Evolutionary conservation across 2,888 invertebrate species (phyloP), one percentile per base, ranked within the genome.

Genomic region (Drosophila anceps): DNA sequence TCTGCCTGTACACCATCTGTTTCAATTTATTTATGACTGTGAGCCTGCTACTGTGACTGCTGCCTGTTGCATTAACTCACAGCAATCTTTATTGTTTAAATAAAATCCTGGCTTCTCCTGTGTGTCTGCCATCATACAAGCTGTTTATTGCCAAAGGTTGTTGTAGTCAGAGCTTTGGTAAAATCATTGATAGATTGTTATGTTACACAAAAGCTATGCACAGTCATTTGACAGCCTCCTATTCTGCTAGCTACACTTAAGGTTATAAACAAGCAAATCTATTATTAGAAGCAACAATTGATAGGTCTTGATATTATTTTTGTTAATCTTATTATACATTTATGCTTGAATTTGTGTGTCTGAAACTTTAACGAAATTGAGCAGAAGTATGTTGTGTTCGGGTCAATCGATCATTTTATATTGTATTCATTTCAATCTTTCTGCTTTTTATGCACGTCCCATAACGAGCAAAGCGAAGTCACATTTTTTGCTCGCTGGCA

Each of bases 401-500:
- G 24, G 24, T 41, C 55, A 70, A 68, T 75, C 82, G 50, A 71
- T 75, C 76, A 79, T 60, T 59, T 65, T 24, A 6, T 13, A 27
- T 18, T 53, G 20, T 6, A 15, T 53, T 24, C 24, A 27, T 31
- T 70, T 27, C n/a, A 24, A 12, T 44, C 10, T 12, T 44, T 35
- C 27, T 1, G 5, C 5, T 55, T 58, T n/a, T 58, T 58, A 46
- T 54, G 55, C 18, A 33, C 46, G 46, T 9, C 15, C 41, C 50
- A 50, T 29, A 41, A 57, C 55, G 62, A 54, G 35, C 29, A 29
- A 46, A 51, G 39, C 20, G 29, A 43, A 55, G 27, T 15, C 13
- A 55, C 35, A n/a, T 4, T 41, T 46, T 33, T 13, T n/a, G 10
- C 1, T 10, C 10, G 18, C 20, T 18, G 51, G 24, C 37, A 37